Base-by-base conservation (phyloP, 2,113 vertebrate genomes). In the Crypturellus undulatus region DNA sequence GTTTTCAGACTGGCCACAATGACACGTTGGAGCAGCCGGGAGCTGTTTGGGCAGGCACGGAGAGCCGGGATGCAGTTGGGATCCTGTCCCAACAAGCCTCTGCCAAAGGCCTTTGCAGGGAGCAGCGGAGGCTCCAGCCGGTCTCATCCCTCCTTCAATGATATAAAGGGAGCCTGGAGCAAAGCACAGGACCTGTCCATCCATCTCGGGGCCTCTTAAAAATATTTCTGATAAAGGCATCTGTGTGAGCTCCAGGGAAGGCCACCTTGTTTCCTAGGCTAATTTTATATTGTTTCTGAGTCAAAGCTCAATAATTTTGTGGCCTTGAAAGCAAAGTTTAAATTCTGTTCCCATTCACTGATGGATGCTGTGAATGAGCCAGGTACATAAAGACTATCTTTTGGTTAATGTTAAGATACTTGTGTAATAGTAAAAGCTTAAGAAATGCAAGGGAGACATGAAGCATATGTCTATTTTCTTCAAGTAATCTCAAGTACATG, bases 21-120 rank as follows among this genome's bases (percentile, higher is more conserved):
- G 34, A 73, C 90, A n/a, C 8, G 79, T 25, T 75, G 40, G 71
- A 64, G 10, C 90, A 84, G 64, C 64, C 47, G 76, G 87, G 93
- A 95, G 92, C 87, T 94, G 94, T 91, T 86, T 34, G 25, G 83
- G 92, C 94, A 97, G 84, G 91, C 78, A 79, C 11, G 43, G 40
- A 70, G 43, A 85, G 85, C 85, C 82, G 52, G 59, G 42, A 89
- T 84, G 3, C 63, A 40, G 79, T 1, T 2, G 38, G 38, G 38
- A 38, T 38, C 95, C 72, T 90, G 87, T 72, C 45, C 76, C 92
- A 86, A 70, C 92, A 81, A 0, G 87, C n/a, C 62, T 45, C 60
- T 25, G 76, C 40, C 5, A 16, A 2, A 8, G 54, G 82, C 7
- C 36, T 59, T 12, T 22, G 47, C 1, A 5, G 38, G 9, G 47